Evolutionary conservation across 2,113 vertebrate genomes (phyloP).

Genomic region (Siphamia tubifer): DNA sequence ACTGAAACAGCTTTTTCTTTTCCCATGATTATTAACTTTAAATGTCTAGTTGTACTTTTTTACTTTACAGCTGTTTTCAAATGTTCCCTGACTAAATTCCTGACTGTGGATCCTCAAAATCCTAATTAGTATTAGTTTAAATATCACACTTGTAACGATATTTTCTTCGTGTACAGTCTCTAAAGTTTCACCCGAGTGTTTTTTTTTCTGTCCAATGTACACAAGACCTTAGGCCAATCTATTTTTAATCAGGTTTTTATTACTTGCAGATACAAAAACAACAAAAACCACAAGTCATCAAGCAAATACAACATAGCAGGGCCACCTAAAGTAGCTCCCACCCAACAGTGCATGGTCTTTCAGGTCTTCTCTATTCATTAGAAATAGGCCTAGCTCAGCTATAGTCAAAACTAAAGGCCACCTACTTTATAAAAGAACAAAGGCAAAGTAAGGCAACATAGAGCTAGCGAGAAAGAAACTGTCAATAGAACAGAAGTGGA

Average conservation of each 20-base stretch:
- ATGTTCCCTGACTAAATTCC: too few relatives aligned
- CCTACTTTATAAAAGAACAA: conserved; percentile 56
- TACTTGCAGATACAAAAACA: conserved; percentile 70
- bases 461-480: conserved; percentile 74
- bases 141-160: background rate
- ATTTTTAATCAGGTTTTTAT: conserved; percentile 57
- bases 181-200: background rate
- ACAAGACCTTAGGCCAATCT: background rate
- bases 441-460: conserved; percentile 73
- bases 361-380: conserved; percentile 47
- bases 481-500: conserved; percentile 64
- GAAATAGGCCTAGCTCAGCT: conserved; percentile 43
- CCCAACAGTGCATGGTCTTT: conserved; percentile 73
- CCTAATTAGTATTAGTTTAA: background rate
- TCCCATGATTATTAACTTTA: too few relatives aligned
- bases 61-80: too few relatives aligned
- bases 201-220: background rate
- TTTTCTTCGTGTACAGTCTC: background rate
- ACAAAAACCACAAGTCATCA: conserved; percentile 56
- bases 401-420: conserved; percentile 60
- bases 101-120: too few relatives aligned
- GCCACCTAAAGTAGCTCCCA: conserved; percentile 41
- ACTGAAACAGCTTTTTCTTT: too few relatives aligned
- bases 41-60: too few relatives aligned
- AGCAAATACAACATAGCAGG: conserved; percentile 46